These are phyloP conservation scores for Mactromeris polynyma DNA, from an alignment of 2,888 invertebrate species.

Conservation along the genomic window DNA sequence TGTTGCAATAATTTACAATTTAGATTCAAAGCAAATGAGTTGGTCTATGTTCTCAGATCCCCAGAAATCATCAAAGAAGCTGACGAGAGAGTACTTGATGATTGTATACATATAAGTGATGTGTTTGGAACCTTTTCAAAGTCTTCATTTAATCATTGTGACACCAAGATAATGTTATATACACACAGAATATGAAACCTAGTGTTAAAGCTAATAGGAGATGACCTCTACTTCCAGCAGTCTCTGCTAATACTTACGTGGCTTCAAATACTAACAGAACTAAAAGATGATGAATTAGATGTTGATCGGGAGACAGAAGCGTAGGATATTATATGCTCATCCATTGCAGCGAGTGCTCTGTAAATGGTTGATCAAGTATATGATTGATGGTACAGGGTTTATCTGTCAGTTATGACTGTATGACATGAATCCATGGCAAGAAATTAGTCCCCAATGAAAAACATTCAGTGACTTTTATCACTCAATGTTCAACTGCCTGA, in stretches of 20 bases:
- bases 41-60: too few relatives aligned
- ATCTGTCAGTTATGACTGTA: conserved; percentile 19
- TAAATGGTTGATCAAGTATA: conserved; percentile 40
- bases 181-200: background rate
- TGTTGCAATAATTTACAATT: too few relatives aligned
- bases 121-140: background rate
- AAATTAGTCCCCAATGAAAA: conserved; percentile 22
- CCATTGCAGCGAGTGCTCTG: background rate
- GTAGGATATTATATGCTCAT: background rate
- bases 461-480: conserved; percentile 10
- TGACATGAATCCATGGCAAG: conserved; percentile 42
- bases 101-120: background rate
- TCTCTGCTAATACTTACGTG: background rate
- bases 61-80: too few relatives aligned
- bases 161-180: background rate
- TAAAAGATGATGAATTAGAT: background rate
- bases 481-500: background rate
- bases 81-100: too few relatives aligned
- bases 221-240: background rate
- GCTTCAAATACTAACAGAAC: background rate
- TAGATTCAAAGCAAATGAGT: too few relatives aligned
- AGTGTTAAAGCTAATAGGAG: background rate
- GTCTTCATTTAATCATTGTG: background rate
- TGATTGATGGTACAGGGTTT: conserved; percentile 43
- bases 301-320: background rate